Conservation (phyloP, 2,113 vertebrate species). For the Myanophis thanlyinensis region DNA sequence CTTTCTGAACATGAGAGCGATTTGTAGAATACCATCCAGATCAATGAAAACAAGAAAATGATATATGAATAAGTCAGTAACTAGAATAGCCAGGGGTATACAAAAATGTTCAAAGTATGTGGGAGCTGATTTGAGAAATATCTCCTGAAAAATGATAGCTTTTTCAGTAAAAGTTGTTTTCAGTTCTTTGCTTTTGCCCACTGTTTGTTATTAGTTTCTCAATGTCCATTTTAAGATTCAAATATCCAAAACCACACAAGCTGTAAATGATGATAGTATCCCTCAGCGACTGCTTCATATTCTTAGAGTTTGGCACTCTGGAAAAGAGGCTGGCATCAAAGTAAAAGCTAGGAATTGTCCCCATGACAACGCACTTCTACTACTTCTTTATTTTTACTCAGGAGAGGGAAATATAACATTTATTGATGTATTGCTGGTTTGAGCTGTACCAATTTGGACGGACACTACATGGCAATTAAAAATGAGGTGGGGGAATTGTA, state of each 20-base stretch:
- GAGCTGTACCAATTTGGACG: neutral
- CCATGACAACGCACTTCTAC: neutral
- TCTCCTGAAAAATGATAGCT: neutral
- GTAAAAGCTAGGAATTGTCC: neutral
- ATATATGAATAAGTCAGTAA: neutral
- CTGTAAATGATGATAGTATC: neutral
- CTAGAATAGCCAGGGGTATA: neutral
- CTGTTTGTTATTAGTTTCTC: neutral
- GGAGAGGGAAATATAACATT: neutral
- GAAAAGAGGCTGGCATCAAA: neutral
- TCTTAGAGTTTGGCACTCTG: neutral
- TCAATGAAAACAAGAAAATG: neutral
- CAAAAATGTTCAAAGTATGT: neutral
- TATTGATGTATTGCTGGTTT: neutral
- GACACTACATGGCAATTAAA: neutral
- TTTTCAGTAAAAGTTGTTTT: neutral
- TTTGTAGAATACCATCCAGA: neutral
- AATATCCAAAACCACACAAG: neutral
- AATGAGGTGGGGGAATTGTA: neutral
- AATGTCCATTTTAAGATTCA: neutral
- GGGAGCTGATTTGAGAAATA: neutral
- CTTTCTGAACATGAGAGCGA: neutral
- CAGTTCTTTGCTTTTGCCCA: neutral
- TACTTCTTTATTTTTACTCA: neutral
- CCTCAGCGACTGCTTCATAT: neutral